A percentile compares a stretch with the other conserved stretches of the same genome.
These are phyloP conservation scores for Coptodon rendalli DNA, from an alignment of 2,113 vertebrate species.

Conservation along the genomic window DNA sequence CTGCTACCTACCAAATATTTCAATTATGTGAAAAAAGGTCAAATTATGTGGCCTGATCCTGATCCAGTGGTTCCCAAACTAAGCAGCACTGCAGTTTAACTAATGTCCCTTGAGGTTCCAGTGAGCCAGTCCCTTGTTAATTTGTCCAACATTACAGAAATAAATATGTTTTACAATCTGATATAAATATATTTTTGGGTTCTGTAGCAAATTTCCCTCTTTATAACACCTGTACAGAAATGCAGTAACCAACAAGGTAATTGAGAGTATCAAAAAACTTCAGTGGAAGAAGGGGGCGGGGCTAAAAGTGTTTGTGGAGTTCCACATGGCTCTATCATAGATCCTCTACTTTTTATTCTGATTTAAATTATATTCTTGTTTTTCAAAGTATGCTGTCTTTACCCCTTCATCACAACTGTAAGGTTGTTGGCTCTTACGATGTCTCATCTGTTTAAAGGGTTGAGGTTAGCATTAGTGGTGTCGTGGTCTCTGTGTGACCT, in stretches of 20 bases:
- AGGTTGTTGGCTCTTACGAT: neutral
- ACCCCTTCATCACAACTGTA: neutral
- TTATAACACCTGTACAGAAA: neutral
- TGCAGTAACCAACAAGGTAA: neutral
- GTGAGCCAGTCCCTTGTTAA: rapidly evolving
- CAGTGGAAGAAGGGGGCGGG: rapidly evolving
- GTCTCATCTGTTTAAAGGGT: neutral
- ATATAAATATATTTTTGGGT: neutral
- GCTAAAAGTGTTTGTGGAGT: rapidly evolving
- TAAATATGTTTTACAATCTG: neutral
- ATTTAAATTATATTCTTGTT: neutral
- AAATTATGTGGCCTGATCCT: neutral
- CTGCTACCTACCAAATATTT: neutral
- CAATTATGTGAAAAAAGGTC: neutral
- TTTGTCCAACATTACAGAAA: neutral
- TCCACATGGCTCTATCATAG: neutral
- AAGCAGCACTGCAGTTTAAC: neutral
- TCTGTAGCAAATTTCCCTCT: neutral
- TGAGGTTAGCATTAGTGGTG: neutral
- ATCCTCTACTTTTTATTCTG: neutral
- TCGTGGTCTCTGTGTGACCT: neutral
- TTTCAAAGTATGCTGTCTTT: rapidly evolving
- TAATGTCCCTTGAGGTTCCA: rapidly evolving
- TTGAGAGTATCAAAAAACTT: rapidly evolving
- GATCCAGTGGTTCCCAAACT: neutral